These are phyloP conservation scores for Sterrhoptilus dennistouni DNA, from an alignment of 2,113 vertebrate genomes.

Conservation along the genomic window DNA sequence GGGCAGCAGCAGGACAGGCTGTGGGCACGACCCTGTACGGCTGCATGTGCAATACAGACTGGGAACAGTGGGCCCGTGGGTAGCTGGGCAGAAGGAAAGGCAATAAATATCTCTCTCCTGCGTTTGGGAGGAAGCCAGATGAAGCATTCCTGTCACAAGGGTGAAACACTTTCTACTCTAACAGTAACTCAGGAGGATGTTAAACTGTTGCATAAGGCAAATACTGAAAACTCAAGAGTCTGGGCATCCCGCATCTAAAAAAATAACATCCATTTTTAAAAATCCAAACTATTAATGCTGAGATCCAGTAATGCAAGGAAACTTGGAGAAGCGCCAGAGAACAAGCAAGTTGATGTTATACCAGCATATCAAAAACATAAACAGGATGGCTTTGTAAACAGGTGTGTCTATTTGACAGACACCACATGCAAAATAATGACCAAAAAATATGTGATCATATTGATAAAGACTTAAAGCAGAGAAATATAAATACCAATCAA, in stretches of 20 bases:
- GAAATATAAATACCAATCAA: constrained; percentile 19
- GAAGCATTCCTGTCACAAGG: not conserved
- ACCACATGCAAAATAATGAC: constrained; percentile 18
- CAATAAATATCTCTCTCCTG: constrained; percentile 6
- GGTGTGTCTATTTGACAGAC: not conserved
- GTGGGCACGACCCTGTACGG: accelerated
- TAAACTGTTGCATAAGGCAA: not conserved
- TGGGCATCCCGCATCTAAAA: not conserved
- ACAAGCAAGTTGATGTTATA: not conserved
- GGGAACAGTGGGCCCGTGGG: not conserved
- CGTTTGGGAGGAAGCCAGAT: constrained; percentile 7
- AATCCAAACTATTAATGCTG: not conserved
- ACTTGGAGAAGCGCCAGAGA: not conserved
- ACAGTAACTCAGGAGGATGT: constrained; percentile 4
- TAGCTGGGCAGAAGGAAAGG: constrained; percentile 34
- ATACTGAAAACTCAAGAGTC: not conserved
- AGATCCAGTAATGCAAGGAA: not conserved
- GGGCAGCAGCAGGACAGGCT: not conserved
- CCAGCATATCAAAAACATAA: constrained; percentile 23
- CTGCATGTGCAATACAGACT: accelerated
- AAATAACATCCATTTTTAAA: not conserved
- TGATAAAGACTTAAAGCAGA: not conserved
- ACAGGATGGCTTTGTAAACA: constrained; percentile 54
- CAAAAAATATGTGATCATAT: not conserved
- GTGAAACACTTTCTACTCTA: not conserved